Evolutionary conservation across 2,113 vertebrate genomes (phyloP).

Genomic region (Etheostoma spectabile): DNA sequence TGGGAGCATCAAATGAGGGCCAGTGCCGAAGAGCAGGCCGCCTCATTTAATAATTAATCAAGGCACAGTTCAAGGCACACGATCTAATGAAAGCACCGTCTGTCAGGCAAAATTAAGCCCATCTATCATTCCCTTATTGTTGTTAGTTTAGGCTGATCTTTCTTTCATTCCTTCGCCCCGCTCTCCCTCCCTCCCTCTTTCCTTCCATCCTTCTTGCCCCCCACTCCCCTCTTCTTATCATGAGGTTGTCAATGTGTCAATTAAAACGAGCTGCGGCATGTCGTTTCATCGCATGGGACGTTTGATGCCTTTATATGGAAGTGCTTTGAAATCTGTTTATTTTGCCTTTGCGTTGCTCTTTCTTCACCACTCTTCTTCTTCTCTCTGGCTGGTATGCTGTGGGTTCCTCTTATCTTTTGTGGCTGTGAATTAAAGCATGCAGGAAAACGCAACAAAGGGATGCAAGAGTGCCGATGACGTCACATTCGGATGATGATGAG

Average conservation of each 20-base stretch:
- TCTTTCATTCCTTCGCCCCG: constrained; percentile 58
- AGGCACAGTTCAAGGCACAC: constrained; percentile 87
- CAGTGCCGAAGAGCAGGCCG: constrained; percentile 82
- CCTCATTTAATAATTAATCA: constrained; percentile 93
- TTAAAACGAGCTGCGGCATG: constrained; percentile 66
- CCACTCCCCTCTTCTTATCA: constrained; percentile 59
- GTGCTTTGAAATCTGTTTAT: constrained; percentile 79
- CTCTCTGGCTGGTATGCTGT: constrained; percentile 44
- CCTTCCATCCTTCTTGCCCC: constrained; percentile 30
- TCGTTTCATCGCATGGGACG: constrained; percentile 58
- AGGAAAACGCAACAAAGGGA: constrained; percentile 60
- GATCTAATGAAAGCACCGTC: constrained; percentile 88
- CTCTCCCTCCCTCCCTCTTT: constrained; percentile 27
- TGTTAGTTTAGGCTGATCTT: constrained; percentile 80
- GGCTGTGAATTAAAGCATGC: constrained; percentile 55
- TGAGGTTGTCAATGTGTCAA: constrained; percentile 79
- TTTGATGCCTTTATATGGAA: constrained; percentile 75
- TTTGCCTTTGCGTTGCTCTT: constrained; percentile 63
- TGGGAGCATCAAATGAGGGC: constrained; percentile 84
- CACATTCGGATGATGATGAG: constrained; percentile 52
- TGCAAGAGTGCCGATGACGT: constrained; percentile 55
- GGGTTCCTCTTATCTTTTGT: constrained; percentile 68
- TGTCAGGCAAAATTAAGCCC: constrained; percentile 89
- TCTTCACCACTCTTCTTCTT: constrained; percentile 41
- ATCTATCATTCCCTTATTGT: constrained; percentile 75